Evolutionary conservation across 2,888 invertebrate species (phyloP).

Genomic region (Colletes collaris): DNA sequence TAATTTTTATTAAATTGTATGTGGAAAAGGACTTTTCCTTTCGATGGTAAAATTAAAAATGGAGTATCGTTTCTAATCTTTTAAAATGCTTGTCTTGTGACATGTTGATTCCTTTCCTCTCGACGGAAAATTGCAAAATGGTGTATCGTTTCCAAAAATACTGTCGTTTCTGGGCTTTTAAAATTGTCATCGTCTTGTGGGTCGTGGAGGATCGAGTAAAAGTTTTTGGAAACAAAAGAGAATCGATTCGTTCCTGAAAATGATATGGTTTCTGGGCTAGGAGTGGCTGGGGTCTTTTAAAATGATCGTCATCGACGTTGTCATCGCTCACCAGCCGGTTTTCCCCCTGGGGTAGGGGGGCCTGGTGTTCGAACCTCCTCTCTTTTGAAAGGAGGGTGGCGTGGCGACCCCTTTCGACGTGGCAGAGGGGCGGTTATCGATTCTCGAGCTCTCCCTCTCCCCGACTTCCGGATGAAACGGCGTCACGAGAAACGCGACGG

Average conservation of each 20-base stretch:
- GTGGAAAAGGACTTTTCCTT: no score
- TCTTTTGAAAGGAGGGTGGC: slow-evolving; percentile 62
- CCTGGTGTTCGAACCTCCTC: slow-evolving; percentile 36
- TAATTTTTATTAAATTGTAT: no score
- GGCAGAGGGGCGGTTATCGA: slow-evolving; percentile 78
- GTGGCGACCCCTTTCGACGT: slow-evolving; percentile 74
- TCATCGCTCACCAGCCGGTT: slow-evolving; percentile 41
- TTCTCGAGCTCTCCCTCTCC: slow-evolving; percentile 66
- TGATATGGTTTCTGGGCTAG: neutral
- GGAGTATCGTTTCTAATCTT: no score
- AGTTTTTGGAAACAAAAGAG: no score
- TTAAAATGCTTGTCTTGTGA: no score
- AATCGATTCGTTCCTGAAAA: neutral
- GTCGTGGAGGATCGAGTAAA: no score
- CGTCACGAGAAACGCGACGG: slow-evolving; percentile 68
- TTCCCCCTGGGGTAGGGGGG: slow-evolving; percentile 28
- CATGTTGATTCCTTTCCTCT: no score
- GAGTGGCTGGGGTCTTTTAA: slow-evolving; percentile 10
- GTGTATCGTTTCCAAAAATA: no score
- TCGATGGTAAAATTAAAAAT: no score
- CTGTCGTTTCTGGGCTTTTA: no score
- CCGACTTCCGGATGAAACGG: slow-evolving; percentile 76
- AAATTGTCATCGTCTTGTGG: no score
- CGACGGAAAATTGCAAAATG: no score
- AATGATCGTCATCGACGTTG: slow-evolving; percentile 44